Evolutionary conservation across 2,797 vertebrate genomes (phyloP).

Genomic region (Coluber constrictor): DNA sequence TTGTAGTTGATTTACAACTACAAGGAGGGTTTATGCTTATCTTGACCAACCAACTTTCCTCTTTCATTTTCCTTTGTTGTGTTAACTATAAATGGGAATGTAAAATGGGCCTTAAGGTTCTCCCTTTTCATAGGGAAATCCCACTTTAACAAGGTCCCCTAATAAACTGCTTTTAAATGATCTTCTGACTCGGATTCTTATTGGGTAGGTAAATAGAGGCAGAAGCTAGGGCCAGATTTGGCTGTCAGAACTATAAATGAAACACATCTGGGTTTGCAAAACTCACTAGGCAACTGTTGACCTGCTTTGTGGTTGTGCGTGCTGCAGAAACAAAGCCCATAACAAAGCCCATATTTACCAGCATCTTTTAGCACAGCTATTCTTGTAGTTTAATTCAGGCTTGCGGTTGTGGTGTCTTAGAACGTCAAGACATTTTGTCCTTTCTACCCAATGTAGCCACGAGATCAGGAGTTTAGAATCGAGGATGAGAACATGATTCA

Average conservation of each 20-base stretch:
- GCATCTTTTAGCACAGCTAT: background rate
- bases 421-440: background rate
- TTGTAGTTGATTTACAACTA: too few species aligned
- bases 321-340: background rate
- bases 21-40: too few species aligned
- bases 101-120: too few species aligned
- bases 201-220: too few species aligned
- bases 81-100: too few species aligned
- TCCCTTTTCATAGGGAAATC: too few species aligned
- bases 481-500: background rate
- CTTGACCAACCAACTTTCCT: too few species aligned
- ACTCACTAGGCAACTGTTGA: background rate
- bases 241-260: background rate
- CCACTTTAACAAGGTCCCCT: too few species aligned
- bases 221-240: too few species aligned
- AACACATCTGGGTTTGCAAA: background rate
- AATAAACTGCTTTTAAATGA: too few species aligned
- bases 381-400: background rate
- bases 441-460: background rate
- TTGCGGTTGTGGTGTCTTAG: background rate
- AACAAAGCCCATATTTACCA: background rate
- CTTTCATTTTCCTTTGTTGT: too few species aligned
- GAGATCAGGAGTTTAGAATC: background rate
- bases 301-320: background rate
- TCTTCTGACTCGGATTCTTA: too few species aligned